A percentile compares a stretch with the other conserved stretches of the same genome.
Evolutionary conservation across 92 coral and sea anemone genomes (phyloP).

Genomic region (Parazoanthus darwini): DNA sequence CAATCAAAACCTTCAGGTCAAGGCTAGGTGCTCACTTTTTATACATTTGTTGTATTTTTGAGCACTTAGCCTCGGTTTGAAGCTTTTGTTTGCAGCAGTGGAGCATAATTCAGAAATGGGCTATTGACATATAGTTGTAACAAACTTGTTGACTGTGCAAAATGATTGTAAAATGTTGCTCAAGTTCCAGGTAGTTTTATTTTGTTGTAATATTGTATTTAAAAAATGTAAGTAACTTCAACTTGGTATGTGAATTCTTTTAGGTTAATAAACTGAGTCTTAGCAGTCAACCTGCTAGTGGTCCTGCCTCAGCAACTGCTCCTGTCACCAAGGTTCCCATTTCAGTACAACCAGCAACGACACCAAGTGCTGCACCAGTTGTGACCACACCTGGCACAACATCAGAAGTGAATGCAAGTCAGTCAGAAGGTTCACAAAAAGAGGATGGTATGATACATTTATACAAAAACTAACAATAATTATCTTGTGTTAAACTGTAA

Average conservation of each 20-base stretch:
- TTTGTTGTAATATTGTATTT: not conserved
- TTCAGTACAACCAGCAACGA: not conserved
- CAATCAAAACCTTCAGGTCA: too few relatives aligned
- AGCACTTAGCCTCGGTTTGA: too few relatives aligned
- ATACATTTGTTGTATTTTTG: too few relatives aligned
- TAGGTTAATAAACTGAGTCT: constrained; percentile 16
- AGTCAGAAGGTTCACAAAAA: not conserved
- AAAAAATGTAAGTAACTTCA: not conserved
- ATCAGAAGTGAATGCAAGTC: not conserved
- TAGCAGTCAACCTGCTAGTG: not conserved
- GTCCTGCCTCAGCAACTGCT: not conserved
- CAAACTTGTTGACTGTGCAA: too few relatives aligned
- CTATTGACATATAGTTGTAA: too few relatives aligned
- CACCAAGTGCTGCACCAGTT: not conserved
- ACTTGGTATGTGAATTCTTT: not conserved
- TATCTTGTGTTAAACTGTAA: too few relatives aligned
- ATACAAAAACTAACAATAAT: too few relatives aligned
- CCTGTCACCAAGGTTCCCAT: constrained; percentile 11
- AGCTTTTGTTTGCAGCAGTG: too few relatives aligned
- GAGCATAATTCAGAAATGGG: too few relatives aligned
- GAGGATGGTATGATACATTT: constrained; percentile 2
- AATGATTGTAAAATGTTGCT: too few relatives aligned
- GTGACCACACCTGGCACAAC: not conserved
- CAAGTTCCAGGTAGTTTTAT: too few relatives aligned
- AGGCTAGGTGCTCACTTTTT: too few relatives aligned